phyloP scores from a whole-genome alignment of 2,888 invertebrate genomes.

The Dasypogon diadema region DNA sequence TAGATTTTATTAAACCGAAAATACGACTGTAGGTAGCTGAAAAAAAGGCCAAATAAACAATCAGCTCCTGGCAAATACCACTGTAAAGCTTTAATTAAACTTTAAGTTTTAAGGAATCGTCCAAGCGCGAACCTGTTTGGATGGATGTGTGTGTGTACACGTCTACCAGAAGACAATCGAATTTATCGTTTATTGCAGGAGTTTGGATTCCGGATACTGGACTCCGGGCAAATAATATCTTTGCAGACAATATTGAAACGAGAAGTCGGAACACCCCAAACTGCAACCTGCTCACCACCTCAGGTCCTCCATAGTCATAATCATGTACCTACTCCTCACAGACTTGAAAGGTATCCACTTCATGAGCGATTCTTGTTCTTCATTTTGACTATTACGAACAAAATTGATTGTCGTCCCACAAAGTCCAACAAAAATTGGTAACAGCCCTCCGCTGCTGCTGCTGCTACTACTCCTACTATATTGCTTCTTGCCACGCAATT shows the following conservation, averaged over 20 bases:
- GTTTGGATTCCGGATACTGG: neutral
- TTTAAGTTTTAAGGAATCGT: slow-evolving; percentile 16
- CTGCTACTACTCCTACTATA: neutral
- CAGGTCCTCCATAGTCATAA: neutral
- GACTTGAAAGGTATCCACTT: neutral
- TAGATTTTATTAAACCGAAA: slow-evolving; percentile 40
- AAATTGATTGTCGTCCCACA: neutral
- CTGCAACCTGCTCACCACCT: too few relatives aligned
- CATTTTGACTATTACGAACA: neutral
- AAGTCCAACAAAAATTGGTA: neutral
- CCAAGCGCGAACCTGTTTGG: neutral
- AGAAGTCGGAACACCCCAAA: too few relatives aligned
- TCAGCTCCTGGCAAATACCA: slow-evolving; percentile 1
- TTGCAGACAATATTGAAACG: slow-evolving; percentile 1
- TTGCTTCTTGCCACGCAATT: slow-evolving; percentile 2
- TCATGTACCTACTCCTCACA: neutral
- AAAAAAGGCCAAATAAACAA: slow-evolving; percentile 33
- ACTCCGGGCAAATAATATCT: slow-evolving; percentile 6
- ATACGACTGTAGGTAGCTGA: neutral
- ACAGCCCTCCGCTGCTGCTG: neutral
- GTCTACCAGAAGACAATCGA: slow-evolving; percentile 17
- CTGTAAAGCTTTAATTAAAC: slow-evolving; percentile 28
- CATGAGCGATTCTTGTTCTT: neutral
- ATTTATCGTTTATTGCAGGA: slow-evolving; percentile 34
- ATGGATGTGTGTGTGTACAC: neutral